Evolutionary conservation across 2,797 vertebrate species (phyloP), one percentile per base, ranked within the genome.

Genomic region (Rhyacichthys aspro): DNA sequence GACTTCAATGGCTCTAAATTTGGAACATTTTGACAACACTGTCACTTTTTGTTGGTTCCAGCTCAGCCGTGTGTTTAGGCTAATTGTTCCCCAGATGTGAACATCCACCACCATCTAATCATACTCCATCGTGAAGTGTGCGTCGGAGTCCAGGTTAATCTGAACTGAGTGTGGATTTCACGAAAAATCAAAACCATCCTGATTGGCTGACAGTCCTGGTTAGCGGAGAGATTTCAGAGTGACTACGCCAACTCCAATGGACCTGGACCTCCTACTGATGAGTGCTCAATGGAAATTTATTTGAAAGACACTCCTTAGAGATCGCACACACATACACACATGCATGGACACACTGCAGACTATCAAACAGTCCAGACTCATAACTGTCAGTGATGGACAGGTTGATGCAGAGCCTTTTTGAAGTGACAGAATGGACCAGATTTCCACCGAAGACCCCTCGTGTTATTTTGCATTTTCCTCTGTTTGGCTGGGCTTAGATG

Each of bases 101-200:
- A 74, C 82, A 89, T 90, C 84, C 64, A 39, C 66, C 79, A 74
- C 72, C 86, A 76, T 86, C 87, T 86, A 87, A 85, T 89, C 88
- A 86, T 77, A 72, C 86, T 79, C 75, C 79, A 88, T 90, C 81
- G 66, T 81, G 82, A 88, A 80, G 79, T 70, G 73, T 85, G 83
- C 67, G 87, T 76, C 68, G 86, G 79, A 86, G 89, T 91, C 88
- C 88, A 92, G 92, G 92, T 93, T 93, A 93, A 93, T 94, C 88
- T 85, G 87, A 92, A 88, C 78, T 92, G 92, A 92, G 85, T 60
- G 67, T 59, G 70, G 87, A 92, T 88, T 91, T 89, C 89, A 86
- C 80, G 89, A 79, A 82, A 86, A 92, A 92, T 91, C 90, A 91
- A 93, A 92, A 91, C 79, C 89, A 79, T 87, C 76, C 89, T 85